Base-by-base conservation (phyloP, 1,140 invertebrate genomes). In the Nasonia longicornis region DNA sequence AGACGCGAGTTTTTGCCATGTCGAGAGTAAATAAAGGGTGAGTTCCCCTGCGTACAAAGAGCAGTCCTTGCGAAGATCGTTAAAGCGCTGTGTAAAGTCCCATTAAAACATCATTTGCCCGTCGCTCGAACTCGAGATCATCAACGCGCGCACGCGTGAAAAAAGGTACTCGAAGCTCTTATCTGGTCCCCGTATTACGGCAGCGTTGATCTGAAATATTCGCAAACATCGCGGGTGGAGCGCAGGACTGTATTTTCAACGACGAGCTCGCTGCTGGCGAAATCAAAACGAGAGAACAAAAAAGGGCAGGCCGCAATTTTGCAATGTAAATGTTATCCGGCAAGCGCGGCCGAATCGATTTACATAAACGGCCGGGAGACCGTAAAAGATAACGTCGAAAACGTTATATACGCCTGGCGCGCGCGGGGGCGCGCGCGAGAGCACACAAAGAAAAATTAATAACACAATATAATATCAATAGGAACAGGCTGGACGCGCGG, bases 41-140 rank as follows among this genome's bases (percentile, higher is more conserved):
- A n/a, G 16, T 58, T 58, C 14, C 52, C 52, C 52, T 42, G 10
- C 10, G 38, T 8, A 42, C 10, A 11, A 26, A 26, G 26, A 26
- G 38, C 20, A 58, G 52, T 58, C 52, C 16, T n/a, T 67, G 26
- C 0, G 66, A 29, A 29, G 29, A 26, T 67, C 64, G 26, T 67
- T 29, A 67, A 16, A 67, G 64, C 64, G 64, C 1, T 2, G 64
- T 16, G 38, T 52, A 77, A 52, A 35, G 22, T 69, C 26, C 14
- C 66, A 52, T 77, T 77, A 77, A 77, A 77, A 77, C 48, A 77
- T 38, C 76, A 35, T 77, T 70, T 69, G 66, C 35, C 35, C 35
- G 38, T 42, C 38, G n/a, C 14, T 45, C 3, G 52, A 77, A 45
- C 38, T 67, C 22, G 14, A 12, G 29, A 11, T 64, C 52, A 75